Percentiles rank a stretch among this genome's conserved stretches.
phyloP scores from a whole-genome alignment of 1,140 invertebrate species.

The Diorhabda carinulata region DNA sequence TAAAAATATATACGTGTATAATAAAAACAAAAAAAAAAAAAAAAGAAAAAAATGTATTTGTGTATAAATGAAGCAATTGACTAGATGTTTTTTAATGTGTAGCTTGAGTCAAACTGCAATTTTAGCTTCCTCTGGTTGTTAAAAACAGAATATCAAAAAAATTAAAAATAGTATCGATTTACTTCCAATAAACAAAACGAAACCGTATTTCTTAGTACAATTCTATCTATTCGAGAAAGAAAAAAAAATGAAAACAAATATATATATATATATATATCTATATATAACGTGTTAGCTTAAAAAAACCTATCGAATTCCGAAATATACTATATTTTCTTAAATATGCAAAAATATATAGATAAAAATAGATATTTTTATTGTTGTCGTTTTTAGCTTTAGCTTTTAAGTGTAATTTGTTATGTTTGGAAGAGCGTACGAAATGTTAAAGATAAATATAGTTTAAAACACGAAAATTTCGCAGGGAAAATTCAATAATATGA shows the following conservation, averaged over 20 bases:
- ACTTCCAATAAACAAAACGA: too few relatives aligned
- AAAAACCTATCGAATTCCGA: slow-evolving; percentile 40
- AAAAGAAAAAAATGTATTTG: slow-evolving; percentile 8
- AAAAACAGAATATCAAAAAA: too few relatives aligned
- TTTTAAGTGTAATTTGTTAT: slow-evolving; percentile 37
- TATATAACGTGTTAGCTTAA: slow-evolving; percentile 32
- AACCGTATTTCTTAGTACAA: background rate
- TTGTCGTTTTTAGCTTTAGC: slow-evolving; percentile 40
- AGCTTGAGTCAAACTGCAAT: slow-evolving; percentile 31
- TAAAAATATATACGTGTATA: too few relatives aligned
- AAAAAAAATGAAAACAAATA: slow-evolving; percentile 22
- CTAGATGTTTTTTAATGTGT: slow-evolving; percentile 39
- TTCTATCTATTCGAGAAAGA: background rate
- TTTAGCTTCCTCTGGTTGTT: background rate
- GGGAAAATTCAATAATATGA: background rate
- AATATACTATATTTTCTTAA: slow-evolving; percentile 41
- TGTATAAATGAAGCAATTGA: slow-evolving; percentile 17
- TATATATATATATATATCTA: background rate
- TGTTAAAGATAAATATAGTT: slow-evolving; percentile 39
- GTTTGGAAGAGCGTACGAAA: slow-evolving; percentile 32
- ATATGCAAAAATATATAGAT: slow-evolving; percentile 22
- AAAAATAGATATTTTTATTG: slow-evolving; percentile 40
- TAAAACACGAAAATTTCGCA: slow-evolving; percentile 23
- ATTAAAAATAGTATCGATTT: too few relatives aligned
- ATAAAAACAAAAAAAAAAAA: background rate